phyloP scores from a whole-genome alignment of 1,140 invertebrate genomes.

The Trachymyrmex cornetzi region DNA sequence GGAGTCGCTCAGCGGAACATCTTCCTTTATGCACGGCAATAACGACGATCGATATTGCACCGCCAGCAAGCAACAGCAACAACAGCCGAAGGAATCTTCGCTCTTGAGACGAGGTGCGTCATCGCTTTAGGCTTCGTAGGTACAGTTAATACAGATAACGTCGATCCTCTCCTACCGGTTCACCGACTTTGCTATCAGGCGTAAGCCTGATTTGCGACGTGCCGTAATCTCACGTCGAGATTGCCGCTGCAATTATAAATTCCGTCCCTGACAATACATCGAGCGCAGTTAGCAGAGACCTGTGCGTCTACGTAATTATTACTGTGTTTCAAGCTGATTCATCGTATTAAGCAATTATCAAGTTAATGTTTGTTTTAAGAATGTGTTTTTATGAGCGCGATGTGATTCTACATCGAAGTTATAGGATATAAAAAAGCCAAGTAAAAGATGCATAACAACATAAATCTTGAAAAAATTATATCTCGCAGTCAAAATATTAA shows the following conservation, averaged over 20 bases:
- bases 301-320: conserved; percentile 25
- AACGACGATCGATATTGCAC: conserved; percentile 57
- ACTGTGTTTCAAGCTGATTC: conserved; percentile 27
- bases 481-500: not conserved
- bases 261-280: conserved; percentile 26
- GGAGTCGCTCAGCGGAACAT: conserved; percentile 53
- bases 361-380: conserved; percentile 1
- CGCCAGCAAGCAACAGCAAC: conserved; percentile 25
- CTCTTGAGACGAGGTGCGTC: conserved; percentile 15
- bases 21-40: conserved; percentile 58
- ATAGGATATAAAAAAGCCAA: not conserved
- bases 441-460: not conserved
- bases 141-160: conserved; percentile 47
- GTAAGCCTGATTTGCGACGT: conserved; percentile 46
- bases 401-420: not conserved
- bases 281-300: conserved; percentile 9
- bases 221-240: conserved; percentile 44
- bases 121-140: conserved; percentile 23
- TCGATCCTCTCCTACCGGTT: conserved; percentile 29
- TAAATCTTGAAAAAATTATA: not conserved
- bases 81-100: conserved; percentile 45
- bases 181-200: conserved; percentile 24
- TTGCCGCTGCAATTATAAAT: conserved; percentile 54
- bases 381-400: not conserved
- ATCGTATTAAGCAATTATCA: not conserved